phyloP scores from a whole-genome alignment of 2,888 invertebrate species.

The Palloptera scutellata region DNA sequence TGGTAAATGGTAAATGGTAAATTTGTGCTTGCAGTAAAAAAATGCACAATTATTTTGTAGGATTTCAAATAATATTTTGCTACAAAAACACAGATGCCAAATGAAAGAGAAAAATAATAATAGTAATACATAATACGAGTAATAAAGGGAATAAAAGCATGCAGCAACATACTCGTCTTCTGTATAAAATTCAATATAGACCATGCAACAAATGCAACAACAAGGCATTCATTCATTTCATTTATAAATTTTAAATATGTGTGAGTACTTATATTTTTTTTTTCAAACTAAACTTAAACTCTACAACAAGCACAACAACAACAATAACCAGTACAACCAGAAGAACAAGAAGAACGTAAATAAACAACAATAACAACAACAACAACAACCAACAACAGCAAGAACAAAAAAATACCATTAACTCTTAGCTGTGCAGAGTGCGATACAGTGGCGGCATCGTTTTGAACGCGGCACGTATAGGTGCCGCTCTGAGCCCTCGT shows the following conservation, averaged over 20 bases:
- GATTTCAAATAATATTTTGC: constrained; percentile 5
- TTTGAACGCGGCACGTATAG: constrained; percentile 69
- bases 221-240: no score
- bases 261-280: no score
- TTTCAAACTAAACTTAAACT: no score
- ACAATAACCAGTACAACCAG: neutral
- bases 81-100: neutral
- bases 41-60: constrained; percentile 4
- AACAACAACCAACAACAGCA: constrained; percentile 4
- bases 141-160: no score
- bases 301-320: constrained; percentile 12
- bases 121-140: no score
- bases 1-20: no score
- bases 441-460: constrained; percentile 69
- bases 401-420: constrained; percentile 65
- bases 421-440: constrained; percentile 70
- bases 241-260: no score
- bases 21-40: neutral
- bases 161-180: no score
- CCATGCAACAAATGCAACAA: no score
- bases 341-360: constrained; percentile 7
- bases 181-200: no score
- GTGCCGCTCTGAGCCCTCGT: constrained; percentile 69
- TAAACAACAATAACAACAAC: constrained; percentile 16
- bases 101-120: constrained; percentile 18